A percentile compares a stretch with the other conserved stretches of the same genome.
Conservation (phyloP, 2,797 vertebrate species). For the Eutrigla gurnardus region DNA sequence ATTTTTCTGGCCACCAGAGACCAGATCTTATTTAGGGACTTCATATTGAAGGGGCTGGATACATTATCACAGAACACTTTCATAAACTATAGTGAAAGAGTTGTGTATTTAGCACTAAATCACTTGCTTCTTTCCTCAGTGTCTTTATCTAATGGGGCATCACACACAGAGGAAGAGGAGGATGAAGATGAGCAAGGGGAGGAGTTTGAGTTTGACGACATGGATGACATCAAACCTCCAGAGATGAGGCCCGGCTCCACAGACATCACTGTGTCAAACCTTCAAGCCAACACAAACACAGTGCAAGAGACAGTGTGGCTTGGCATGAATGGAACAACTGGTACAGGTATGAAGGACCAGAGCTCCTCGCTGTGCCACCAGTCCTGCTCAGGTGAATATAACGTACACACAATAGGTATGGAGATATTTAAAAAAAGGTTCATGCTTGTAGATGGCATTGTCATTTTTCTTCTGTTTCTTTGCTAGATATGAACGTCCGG, state of each 20-base stretch:
- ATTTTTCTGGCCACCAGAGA: no score
- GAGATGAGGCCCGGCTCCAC: not conserved
- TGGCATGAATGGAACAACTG: not conserved
- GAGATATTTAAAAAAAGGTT: no score
- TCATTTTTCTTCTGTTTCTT: not conserved
- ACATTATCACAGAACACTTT: no score
- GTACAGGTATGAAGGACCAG: not conserved
- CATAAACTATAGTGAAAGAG: not conserved
- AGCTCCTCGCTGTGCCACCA: not conserved
- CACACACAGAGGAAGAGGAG: slow-evolving; percentile 20
- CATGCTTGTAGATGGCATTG: not conserved
- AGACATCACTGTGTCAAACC: not conserved
- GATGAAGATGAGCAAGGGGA: slow-evolving; percentile 43
- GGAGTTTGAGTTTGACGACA: slow-evolving; percentile 36
- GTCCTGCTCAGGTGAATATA: slow-evolving; percentile 12
- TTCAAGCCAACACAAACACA: not conserved
- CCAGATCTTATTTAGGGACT: no score
- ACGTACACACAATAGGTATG: not conserved
- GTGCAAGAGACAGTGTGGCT: not conserved
- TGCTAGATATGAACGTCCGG: slow-evolving; percentile 35
- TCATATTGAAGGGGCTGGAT: no score
- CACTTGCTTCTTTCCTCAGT: slow-evolving; percentile 4
- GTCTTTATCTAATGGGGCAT: not conserved
- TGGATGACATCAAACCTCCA: not conserved
- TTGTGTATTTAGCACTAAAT: not conserved